Percentiles rank a stretch among this genome's conserved stretches.
These are phyloP conservation scores for Pipistrellus kuhlii DNA, from an alignment of 2,797 vertebrate genomes.

Conservation along the genomic window DNA sequence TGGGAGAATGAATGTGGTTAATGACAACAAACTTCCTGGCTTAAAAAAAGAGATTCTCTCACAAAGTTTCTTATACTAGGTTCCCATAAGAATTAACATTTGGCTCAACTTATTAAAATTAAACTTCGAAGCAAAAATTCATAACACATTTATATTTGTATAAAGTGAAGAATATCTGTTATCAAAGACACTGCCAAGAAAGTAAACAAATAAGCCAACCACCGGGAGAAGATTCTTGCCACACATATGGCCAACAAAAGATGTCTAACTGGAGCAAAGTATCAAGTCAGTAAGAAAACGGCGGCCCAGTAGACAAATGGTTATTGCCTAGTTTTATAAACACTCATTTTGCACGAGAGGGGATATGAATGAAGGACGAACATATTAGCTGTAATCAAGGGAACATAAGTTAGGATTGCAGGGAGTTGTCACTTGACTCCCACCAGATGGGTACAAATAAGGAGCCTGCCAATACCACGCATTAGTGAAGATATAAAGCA, in stretches of 20 bases:
- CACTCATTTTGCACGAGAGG: slow-evolving; percentile 58
- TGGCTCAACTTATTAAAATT: slow-evolving; percentile 46
- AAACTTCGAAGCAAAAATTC: slow-evolving; percentile 43
- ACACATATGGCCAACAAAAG: neutral
- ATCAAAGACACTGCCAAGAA: slow-evolving; percentile 27
- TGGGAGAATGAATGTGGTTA: neutral
- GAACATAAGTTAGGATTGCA: slow-evolving; percentile 65
- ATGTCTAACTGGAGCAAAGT: slow-evolving; percentile 16
- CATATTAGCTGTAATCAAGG: slow-evolving; percentile 49
- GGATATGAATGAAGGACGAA: slow-evolving; percentile 28
- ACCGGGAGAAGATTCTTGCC: neutral
- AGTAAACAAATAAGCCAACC: neutral
- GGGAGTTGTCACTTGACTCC: neutral
- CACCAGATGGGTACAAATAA: slow-evolving; percentile 1
- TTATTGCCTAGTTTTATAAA: too few relatives aligned
- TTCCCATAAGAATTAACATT: slow-evolving; percentile 50
- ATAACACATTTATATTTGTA: neutral
- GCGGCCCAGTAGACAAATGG: slow-evolving; percentile 42
- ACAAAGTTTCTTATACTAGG: slow-evolving; percentile 14
- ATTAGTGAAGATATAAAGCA: neutral
- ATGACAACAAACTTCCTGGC: slow-evolving; percentile 52
- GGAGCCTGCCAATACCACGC: neutral
- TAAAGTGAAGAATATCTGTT: slow-evolving; percentile 19
- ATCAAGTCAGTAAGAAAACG: slow-evolving; percentile 54
- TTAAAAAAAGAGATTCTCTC: slow-evolving; percentile 51